Evolutionary conservation across 2,888 invertebrate genomes (phyloP).

Genomic region (Autographa gamma): DNA sequence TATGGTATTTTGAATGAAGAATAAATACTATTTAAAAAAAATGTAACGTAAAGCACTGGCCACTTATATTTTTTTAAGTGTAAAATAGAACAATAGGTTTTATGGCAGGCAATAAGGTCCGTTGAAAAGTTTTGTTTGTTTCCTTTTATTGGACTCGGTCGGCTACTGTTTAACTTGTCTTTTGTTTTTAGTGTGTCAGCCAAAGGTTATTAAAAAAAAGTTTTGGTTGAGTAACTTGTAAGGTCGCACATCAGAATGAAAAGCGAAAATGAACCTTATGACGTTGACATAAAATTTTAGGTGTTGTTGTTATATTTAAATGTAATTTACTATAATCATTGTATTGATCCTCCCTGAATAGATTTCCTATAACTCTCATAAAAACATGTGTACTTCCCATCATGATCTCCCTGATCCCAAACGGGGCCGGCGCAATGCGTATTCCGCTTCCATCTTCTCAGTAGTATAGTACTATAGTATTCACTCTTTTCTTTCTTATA

Average conservation of each 20-base stretch:
- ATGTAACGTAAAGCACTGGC: not conserved
- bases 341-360: too few relatives aligned
- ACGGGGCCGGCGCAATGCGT: too few relatives aligned
- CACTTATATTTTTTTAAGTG: not conserved
- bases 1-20: not conserved
- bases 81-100: constrained; percentile 4
- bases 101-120: not conserved
- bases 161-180: not conserved
- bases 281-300: not conserved
- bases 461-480: too few relatives aligned
- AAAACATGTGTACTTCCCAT: too few relatives aligned
- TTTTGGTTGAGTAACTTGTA: not conserved
- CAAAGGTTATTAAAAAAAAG: constrained; percentile 1
- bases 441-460: too few relatives aligned
- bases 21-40: not conserved
- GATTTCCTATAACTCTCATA: too few relatives aligned
- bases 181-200: not conserved
- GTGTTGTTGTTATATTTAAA: too few relatives aligned
- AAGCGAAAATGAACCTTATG: not conserved
- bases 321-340: too few relatives aligned
- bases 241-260: not conserved
- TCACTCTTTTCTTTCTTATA: too few relatives aligned
- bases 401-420: too few relatives aligned
- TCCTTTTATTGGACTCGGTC: not conserved
- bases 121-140: not conserved